Evolutionary conservation across 2,888 invertebrate genomes (phyloP).

Genomic region (Agonopterix alstromeriana): DNA sequence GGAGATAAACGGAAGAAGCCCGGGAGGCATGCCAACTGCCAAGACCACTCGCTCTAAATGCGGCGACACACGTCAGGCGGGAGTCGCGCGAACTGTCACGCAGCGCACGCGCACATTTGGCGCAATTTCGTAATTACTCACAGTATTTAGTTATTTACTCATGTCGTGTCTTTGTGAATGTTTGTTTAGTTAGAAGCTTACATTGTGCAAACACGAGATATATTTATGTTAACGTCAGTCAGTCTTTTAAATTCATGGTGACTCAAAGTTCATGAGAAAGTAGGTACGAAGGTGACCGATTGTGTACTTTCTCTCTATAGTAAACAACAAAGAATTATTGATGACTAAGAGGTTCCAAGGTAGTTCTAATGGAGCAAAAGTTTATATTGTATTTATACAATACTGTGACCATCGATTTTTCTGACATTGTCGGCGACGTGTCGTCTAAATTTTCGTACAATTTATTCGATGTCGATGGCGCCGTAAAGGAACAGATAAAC

Average conservation of each 20-base stretch:
- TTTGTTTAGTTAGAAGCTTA: neutral
- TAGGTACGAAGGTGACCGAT: neutral
- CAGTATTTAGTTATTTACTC: conserved; percentile 20
- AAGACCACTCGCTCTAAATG: conserved; percentile 57
- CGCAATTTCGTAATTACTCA: conserved; percentile 28
- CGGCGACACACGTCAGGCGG: conserved; percentile 52
- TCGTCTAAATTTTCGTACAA: conserved; percentile 20
- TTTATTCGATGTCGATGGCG: conserved; percentile 20
- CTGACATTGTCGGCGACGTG: conserved; percentile 1
- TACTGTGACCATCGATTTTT: too few species aligned
- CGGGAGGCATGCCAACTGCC: conserved; percentile 43
- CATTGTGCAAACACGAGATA: neutral
- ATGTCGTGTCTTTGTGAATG: conserved; percentile 14
- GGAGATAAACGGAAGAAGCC: conserved; percentile 51
- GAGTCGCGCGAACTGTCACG: conserved; percentile 16
- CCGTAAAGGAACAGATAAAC: conserved; percentile 31
- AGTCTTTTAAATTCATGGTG: neutral
- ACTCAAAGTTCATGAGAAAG: too few species aligned
- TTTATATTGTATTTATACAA: too few species aligned
- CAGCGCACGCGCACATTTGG: conserved; percentile 10
- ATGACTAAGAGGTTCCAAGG: too few species aligned
- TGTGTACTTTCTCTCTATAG: neutral
- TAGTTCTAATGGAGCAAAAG: too few species aligned
- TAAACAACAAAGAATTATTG: too few species aligned
- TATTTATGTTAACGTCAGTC: neutral